Evolutionary conservation across 2,888 invertebrate species (phyloP).

Genomic region (Agapostemon virescens): DNA sequence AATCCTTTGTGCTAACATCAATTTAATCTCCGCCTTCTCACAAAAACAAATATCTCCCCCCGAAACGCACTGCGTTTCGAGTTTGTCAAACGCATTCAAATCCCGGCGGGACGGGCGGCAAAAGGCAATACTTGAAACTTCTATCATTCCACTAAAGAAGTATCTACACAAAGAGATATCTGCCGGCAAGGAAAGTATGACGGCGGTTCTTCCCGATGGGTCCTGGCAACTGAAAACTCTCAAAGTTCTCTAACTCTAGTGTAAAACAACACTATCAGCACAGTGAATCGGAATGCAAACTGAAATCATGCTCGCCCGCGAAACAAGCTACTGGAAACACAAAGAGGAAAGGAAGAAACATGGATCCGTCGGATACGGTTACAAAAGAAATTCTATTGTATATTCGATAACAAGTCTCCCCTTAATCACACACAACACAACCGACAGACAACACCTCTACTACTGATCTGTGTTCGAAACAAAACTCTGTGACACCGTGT

Average conservation of each 20-base stretch:
- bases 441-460: constrained; percentile 28
- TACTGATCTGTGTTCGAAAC: constrained; percentile 39
- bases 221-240: constrained; percentile 13
- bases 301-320: constrained; percentile 52
- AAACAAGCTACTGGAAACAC: constrained; percentile 33
- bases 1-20: background rate
- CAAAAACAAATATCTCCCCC: background rate
- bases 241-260: constrained; percentile 44
- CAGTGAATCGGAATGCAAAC: constrained; percentile 44
- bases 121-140: constrained; percentile 17
- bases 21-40: background rate
- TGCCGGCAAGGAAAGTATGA: background rate
- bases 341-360: constrained; percentile 19
- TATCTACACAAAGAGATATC: constrained; percentile 21
- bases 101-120: background rate
- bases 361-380: background rate
- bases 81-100: background rate
- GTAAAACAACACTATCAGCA: constrained; percentile 45
- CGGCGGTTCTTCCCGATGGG: constrained; percentile 19
- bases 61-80: background rate
- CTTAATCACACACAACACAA: constrained; percentile 38
- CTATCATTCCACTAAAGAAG: background rate
- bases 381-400: constrained; percentile 1
- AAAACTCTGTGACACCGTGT: constrained; percentile 12
- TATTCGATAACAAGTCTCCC: constrained; percentile 11